Evolutionary conservation across 53 echinoderm and acorn worm species (phyloP).

Genomic region (Mesocentrotus franciscanus): DNA sequence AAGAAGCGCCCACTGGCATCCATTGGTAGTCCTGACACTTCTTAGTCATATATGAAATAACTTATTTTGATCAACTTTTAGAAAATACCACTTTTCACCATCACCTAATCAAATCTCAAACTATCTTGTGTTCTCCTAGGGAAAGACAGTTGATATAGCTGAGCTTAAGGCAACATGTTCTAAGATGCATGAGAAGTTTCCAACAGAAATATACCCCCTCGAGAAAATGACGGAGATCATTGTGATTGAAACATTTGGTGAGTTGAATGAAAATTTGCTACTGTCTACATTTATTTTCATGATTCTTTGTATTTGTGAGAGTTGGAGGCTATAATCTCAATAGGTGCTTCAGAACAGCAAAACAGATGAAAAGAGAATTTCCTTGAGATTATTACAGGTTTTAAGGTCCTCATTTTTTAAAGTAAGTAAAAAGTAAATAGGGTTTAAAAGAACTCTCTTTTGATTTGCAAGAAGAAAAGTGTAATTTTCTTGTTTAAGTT

Average conservation of each 20-base stretch:
- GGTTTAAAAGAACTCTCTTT: too few relatives aligned
- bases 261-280: background rate
- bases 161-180: constrained; percentile 68
- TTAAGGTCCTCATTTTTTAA: too few relatives aligned
- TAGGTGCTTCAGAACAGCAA: background rate
- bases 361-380: too few relatives aligned
- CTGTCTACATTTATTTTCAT: background rate
- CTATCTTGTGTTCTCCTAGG: background rate
- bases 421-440: too few relatives aligned
- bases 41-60: background rate
- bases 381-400: too few relatives aligned
- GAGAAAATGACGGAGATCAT: constrained; percentile 72
- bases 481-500: background rate
- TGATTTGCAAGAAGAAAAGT: too few relatives aligned
- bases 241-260: constrained; percentile 69
- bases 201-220: constrained; percentile 72
- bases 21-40: background rate
- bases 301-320: background rate
- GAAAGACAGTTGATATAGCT: background rate
- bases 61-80: background rate
- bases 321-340: background rate
- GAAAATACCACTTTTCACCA: background rate
- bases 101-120: background rate
- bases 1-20: background rate
- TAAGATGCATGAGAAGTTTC: constrained; percentile 82